Percentiles rank a stretch among this genome's conserved stretches.
phyloP scores from a whole-genome alignment of 2,113 vertebrate genomes.

The Ramphastos sulfuratus region DNA sequence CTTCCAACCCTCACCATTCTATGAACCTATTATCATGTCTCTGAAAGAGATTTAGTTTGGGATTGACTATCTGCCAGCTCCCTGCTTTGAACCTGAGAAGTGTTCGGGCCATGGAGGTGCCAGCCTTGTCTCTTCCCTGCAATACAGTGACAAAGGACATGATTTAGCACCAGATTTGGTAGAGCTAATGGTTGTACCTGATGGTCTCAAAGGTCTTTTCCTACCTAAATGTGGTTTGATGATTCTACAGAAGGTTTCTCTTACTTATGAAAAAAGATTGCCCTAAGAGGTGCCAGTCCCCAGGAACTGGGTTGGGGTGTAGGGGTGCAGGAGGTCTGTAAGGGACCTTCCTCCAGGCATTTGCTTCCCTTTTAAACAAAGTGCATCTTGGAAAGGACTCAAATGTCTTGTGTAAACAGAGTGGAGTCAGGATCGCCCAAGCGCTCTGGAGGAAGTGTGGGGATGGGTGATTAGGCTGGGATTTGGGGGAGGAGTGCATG shows the following conservation, averaged over 20 bases:
- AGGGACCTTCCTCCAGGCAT: background rate
- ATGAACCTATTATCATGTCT: background rate
- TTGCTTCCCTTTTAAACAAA: background rate
- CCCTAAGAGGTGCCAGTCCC: background rate
- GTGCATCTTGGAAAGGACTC: background rate
- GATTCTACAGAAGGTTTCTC: background rate
- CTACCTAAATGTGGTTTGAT: no score
- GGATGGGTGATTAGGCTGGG: background rate
- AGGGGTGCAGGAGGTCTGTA: background rate
- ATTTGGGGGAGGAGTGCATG: background rate
- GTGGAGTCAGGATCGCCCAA: background rate
- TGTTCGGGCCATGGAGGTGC: background rate
- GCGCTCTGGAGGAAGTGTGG: background rate
- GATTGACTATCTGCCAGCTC: background rate
- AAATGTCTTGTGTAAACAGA: conserved; percentile 19
- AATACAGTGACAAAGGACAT: no score
- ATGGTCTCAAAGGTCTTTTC: no score
- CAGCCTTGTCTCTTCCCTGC: background rate
- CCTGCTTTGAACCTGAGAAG: background rate
- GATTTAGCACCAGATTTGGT: no score
- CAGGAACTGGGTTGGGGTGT: accelerated
- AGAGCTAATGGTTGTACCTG: no score
- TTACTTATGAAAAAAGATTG: background rate
- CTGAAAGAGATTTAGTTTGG: background rate
- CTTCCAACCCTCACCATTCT: no score